Base-by-base conservation (phyloP, 1,140 invertebrate genomes). In the Drosophila tsacasi region DNA sequence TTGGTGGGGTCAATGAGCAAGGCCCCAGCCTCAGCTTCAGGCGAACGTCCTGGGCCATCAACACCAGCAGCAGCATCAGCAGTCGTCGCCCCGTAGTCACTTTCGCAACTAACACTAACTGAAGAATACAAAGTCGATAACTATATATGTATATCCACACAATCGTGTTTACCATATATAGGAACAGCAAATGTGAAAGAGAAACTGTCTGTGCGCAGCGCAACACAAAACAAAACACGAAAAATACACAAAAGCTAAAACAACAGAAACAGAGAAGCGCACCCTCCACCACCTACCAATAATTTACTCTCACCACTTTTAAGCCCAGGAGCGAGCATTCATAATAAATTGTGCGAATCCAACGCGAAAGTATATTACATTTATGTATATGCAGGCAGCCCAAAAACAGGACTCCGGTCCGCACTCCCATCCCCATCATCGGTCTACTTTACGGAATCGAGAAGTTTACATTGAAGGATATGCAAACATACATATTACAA, bases 1-100 rank as follows among this genome's bases (percentile, higher is more conserved):
- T 49, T 93, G 92, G 92, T 93, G 92, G 92, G 65, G 49, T 64
- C 91, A 92, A 78, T 93, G 91, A 93, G 90, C 65, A 80, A 77
- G 83, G 78, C 57, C 71, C 52, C 58, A 62, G 30, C 64, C 59
- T 50, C 66, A 86, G 67, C 83, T 57, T 61, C 76, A 74, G 78
- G 59, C 67, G 9, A 63, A 61, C 39, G 76, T 66, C 47, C 49
- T 62, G 46, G 76, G 73, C 80, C 72, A 72, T 47, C 82, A 76
- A 25, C 68, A 77, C 17, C 74, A 68, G 35, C 60, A 63, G 52
- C 63, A 54, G 39, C 54, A 63, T 55, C 65, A 65, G 32, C 47
- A 66, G 58, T 73, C 66, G 49, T 62, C 65, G 44, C 58, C 79
- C 25, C 55, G 71, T 52, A 79, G 60, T 66, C 61, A 81, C 79